Evolutionary conservation across 2,797 vertebrate genomes (phyloP).

Genomic region (Centroberyx gerrardi): DNA sequence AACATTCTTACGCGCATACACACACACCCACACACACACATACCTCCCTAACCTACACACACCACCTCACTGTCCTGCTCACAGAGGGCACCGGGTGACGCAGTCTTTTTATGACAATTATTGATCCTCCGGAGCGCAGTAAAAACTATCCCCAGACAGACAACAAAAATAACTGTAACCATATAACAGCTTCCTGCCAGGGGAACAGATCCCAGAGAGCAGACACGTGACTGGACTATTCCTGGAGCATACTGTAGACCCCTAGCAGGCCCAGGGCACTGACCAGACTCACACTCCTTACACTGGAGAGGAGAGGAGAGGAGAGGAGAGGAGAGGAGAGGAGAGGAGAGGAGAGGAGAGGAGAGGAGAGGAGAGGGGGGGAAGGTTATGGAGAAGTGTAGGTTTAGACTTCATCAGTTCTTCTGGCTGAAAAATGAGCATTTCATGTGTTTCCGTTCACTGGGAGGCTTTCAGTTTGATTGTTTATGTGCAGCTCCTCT

Average conservation of each 20-base stretch:
- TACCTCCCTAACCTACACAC: constrained; percentile 64
- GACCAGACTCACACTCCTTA: constrained; percentile 69
- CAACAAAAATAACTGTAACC: constrained; percentile 99
- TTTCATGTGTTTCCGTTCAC: constrained; percentile 77
- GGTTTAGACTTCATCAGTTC: constrained; percentile 68
- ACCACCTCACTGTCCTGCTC: constrained; percentile 80
- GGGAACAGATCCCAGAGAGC: constrained; percentile 95
- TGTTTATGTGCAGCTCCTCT: constrained; percentile 83
- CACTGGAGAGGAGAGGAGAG: constrained; percentile 35
- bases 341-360: constrained; percentile 27
- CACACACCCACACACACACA: constrained; percentile 15
- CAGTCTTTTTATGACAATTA: constrained; percentile 95
- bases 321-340: constrained; percentile 26
- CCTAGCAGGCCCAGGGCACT: constrained; percentile 74
- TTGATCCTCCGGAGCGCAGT: constrained; percentile 95
- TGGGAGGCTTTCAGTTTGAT: constrained; percentile 86
- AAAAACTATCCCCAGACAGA: constrained; percentile 97
- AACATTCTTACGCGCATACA: background rate
- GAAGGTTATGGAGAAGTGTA: constrained; percentile 72
- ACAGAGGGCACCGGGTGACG: constrained; percentile 91
- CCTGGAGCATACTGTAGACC: constrained; percentile 83
- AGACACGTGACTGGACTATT: constrained; percentile 86
- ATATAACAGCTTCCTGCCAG: constrained; percentile 94
- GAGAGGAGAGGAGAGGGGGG: constrained; percentile 22
- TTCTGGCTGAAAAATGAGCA: constrained; percentile 78